A percentile compares a stretch with the other conserved stretches of the same genome.
Evolutionary conservation across 2,113 vertebrate genomes (phyloP).

Genomic region (Chionomys nivalis): DNA sequence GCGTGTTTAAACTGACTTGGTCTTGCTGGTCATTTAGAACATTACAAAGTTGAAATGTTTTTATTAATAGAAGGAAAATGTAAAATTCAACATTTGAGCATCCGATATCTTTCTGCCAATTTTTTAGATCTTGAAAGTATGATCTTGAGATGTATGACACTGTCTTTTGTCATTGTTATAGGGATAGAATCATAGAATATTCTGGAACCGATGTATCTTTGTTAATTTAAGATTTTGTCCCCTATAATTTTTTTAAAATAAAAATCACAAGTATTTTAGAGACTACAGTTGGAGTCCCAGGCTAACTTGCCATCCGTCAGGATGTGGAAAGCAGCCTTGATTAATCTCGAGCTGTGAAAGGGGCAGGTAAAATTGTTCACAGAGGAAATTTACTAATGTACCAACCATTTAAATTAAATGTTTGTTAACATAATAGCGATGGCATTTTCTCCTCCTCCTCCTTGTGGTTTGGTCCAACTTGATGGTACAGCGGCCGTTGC

Average conservation of each 20-base stretch:
- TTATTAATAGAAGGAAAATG: constrained; percentile 76
- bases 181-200: constrained; percentile 28
- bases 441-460: constrained; percentile 83
- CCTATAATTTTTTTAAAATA: constrained; percentile 53
- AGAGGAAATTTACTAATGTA: constrained; percentile 78
- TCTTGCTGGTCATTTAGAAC: constrained; percentile 59
- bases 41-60: constrained; percentile 62
- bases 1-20: constrained; percentile 59
- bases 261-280: constrained; percentile 48
- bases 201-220: constrained; percentile 48
- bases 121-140: constrained; percentile 65
- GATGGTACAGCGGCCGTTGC: constrained; percentile 88
- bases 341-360: constrained; percentile 53
- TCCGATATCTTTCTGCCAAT: constrained; percentile 70
- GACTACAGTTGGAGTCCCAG: constrained; percentile 56
- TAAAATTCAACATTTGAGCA: constrained; percentile 79
- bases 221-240: constrained; percentile 48
- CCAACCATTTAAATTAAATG: constrained; percentile 81
- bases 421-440: constrained; percentile 84
- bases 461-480: constrained; percentile 85
- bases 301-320: constrained; percentile 57
- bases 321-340: constrained; percentile 69
- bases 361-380: constrained; percentile 62
- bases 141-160: constrained; percentile 67
- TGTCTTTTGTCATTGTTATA: constrained; percentile 62